Conservation (phyloP, 2,797 vertebrate genomes). For the Enteromius treurensis region DNA sequence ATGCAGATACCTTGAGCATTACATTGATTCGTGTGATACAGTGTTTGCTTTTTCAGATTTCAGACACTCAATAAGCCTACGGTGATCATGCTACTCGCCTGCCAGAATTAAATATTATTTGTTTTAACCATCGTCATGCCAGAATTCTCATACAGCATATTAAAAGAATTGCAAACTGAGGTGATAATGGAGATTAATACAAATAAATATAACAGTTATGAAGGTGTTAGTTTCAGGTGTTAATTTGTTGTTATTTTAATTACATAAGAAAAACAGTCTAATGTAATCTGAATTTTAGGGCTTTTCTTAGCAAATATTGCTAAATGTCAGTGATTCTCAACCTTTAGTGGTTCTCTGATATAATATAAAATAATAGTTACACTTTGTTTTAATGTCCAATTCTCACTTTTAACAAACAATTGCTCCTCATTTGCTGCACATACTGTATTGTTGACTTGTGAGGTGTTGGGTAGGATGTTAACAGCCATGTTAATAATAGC, state of each 20-base stretch:
- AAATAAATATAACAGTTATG: background rate
- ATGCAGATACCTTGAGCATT: constrained; percentile 29
- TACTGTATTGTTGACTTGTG: background rate
- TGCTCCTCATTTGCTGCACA: background rate
- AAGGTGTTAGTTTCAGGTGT: background rate
- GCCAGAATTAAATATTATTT: constrained; percentile 15
- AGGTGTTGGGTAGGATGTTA: background rate
- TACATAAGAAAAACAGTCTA: background rate
- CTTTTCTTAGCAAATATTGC: background rate
- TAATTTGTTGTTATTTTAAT: background rate
- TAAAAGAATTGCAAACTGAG: background rate
- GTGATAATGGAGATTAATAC: background rate
- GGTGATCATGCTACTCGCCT: constrained; percentile 21
- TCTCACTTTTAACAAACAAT: too few species aligned
- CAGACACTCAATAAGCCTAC: constrained; percentile 9
- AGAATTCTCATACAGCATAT: background rate
- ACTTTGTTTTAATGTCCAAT: too few species aligned
- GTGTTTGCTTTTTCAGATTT: constrained; percentile 39
- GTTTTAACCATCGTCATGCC: background rate
- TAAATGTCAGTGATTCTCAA: background rate
- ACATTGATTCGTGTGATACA: constrained; percentile 32
- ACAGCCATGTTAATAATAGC: background rate
- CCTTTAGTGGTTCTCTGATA: background rate
- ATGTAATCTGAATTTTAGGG: background rate
- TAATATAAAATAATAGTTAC: too few species aligned